Evolutionary conservation across 2,888 invertebrate genomes (phyloP), one percentile per base, ranked within the genome.

Genomic region (Leucophenga montana): DNA sequence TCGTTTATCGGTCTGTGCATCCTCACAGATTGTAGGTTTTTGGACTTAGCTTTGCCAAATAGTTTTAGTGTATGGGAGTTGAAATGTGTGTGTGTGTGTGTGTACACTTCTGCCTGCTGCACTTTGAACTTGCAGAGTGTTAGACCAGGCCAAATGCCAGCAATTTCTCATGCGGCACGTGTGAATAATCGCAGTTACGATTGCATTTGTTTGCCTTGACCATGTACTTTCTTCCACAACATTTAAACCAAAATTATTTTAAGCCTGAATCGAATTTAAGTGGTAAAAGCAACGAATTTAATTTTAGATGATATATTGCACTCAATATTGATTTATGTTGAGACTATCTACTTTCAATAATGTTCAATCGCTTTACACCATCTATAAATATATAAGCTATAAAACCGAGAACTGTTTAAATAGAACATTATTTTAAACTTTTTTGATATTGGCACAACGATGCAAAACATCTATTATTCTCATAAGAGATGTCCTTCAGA

Each of bases 121-220:
- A 22, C 62, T 64, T 64, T 64, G 48, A 64, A 64, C 62, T 48
- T 46, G 46, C 62, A 64, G 22, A 64, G 22, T 48, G 48, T 64
- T 73, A 77, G 79, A 75, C 73, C 70, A 75, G 76, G 73, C 71
- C 66, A 79, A 80, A 84, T 80, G 77, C 76, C 77, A 75, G 78
- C 70, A 75, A 79, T 79, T 79, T 78, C 73, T 69, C 75, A 75
- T 78, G 82, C 79, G 74, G 77, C 84, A 86, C 84, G 86, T 85
- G 85, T 84, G 86, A 85, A 85, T 86, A 86, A 85, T 86, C 85
- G 78, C 82, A 77, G 78, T 6, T 39, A 22, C 48, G 62, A 48
- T 64, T 64, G 46, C 62, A 44, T 22, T 64, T 64, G 48, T 64
- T 39, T 39, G 39, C 1, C 39, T 39, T 39, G 39, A 39, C 39